Base-by-base conservation (phyloP, 2,797 vertebrate genomes). In the Pipistrellus pipistrellus region DNA sequence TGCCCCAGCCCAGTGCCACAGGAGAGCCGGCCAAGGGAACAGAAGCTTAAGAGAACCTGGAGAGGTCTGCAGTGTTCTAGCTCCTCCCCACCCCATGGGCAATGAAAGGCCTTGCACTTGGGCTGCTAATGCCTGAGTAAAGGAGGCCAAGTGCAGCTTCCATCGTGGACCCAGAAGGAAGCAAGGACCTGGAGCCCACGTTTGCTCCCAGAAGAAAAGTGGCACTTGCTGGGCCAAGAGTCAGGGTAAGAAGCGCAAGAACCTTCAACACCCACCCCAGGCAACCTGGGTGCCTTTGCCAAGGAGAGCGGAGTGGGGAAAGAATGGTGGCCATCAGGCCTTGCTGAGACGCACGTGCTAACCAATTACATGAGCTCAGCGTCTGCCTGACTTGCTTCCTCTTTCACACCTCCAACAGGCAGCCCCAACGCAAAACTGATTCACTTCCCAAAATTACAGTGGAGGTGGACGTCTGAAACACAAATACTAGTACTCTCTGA, bases 371-470 rank as follows among this genome's bases (percentile, higher is more conserved):
- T 35, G 44, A 85, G 84, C 14, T 30, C 62, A 64, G 64, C n/a
- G 77, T 51, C 21, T 51, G 69, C 75, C 90, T 77, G n/a, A 25
- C 30, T 66, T 17, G 30, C 27, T 73, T 95, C 80, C 71, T 71
- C 41, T 46, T 64, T 76, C 68, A 55, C 30, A 66, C 48, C 81
- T 35, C 27, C n/a, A 71, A 38, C 0, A 20, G 51, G 44, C 35
- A 77, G 48, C 23, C 73, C 68, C 30, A 66, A 57, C 30, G 35
- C 55, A 81, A 84, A 85, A 72, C 4, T 1, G 1, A 75, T 25
- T 21, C 41, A 23, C 20, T 53, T 32, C 13, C 46, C 77, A 78
- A 17, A 64, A 46, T 32, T 41, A n/a, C 18, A 2, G 6, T 35
- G 48, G 30, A 44, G 18, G 15, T n/a, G 35, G 57, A 15, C 15